Conservation (phyloP, 1,140 invertebrate genomes). For the Heliconius congener region DNA sequence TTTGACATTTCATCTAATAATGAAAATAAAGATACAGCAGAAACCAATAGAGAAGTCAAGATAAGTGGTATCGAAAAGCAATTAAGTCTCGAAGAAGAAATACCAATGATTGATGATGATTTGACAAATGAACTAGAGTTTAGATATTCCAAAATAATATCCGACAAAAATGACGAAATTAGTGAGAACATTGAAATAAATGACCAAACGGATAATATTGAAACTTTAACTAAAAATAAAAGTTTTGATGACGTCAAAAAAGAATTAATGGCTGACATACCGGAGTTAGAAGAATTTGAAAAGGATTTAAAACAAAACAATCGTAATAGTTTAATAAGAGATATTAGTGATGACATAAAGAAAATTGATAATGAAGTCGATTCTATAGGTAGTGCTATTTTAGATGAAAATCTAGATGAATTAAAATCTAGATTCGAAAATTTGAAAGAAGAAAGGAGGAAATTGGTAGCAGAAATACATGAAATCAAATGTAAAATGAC, state of each 20-base stretch:
- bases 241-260: conserved; percentile 79
- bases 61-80: conserved; percentile 77
- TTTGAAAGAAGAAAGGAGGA: conserved; percentile 82
- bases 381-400: conserved; percentile 67
- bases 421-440: conserved; percentile 75
- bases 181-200: conserved; percentile 21
- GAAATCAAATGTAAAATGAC: conserved; percentile 88
- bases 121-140: conserved; percentile 77
- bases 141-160: conserved; percentile 68
- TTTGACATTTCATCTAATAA: conserved; percentile 41
- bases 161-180: conserved; percentile 55
- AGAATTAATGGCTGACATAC: conserved; percentile 79
- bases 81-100: conserved; percentile 78
- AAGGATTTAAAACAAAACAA: conserved; percentile 73
- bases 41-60: conserved; percentile 31
- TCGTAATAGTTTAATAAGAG: conserved; percentile 67
- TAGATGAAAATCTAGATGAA: conserved; percentile 72
- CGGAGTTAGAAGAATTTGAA: conserved; percentile 78
- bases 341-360: conserved; percentile 65
- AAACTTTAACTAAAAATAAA: conserved; percentile 59
- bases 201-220: conserved; percentile 1
- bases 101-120: conserved; percentile 81
- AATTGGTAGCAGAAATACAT: conserved; percentile 82
- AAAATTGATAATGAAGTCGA: conserved; percentile 66
- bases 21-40: conserved; percentile 25